Evolutionary conservation across 2,113 vertebrate genomes (phyloP).

Genomic region (Hydropotes inermis): DNA sequence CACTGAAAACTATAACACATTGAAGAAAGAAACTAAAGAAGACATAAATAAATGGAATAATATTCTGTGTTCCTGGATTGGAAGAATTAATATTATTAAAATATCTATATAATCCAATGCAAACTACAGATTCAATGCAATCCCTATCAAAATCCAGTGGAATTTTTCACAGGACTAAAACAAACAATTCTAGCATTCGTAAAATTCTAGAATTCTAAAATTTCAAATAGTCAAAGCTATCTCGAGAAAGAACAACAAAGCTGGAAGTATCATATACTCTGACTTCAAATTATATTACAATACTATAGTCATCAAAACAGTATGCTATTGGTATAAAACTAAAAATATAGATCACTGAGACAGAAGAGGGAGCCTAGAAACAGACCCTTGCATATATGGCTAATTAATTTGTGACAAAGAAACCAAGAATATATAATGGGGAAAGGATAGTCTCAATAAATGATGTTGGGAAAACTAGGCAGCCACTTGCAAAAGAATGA

Average conservation of each 20-base stretch:
- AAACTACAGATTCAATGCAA: not conserved
- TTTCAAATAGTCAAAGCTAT: not conserved
- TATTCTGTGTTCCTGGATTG: not conserved
- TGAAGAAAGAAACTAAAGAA: not conserved
- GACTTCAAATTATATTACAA: not conserved
- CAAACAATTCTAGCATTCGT: not conserved
- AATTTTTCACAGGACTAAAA: not conserved
- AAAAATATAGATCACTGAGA: not conserved
- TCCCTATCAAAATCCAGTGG: not conserved
- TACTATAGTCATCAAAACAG: not conserved
- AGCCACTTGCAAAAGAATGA: not conserved
- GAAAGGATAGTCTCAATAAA: not conserved
- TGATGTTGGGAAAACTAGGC: not conserved
- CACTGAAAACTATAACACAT: not conserved
- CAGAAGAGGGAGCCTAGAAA: not conserved
- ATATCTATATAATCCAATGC: not conserved
- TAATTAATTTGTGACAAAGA: not conserved
- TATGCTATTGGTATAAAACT: not conserved
- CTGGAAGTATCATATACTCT: not conserved
- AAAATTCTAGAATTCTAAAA: not conserved
- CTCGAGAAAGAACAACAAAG: not conserved
- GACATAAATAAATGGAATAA: not conserved
- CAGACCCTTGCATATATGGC: not conserved
- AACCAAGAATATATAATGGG: not conserved
- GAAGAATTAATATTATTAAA: not conserved